Conservation (phyloP, 2,113 vertebrate species). For the Microtus richardsoni region DNA sequence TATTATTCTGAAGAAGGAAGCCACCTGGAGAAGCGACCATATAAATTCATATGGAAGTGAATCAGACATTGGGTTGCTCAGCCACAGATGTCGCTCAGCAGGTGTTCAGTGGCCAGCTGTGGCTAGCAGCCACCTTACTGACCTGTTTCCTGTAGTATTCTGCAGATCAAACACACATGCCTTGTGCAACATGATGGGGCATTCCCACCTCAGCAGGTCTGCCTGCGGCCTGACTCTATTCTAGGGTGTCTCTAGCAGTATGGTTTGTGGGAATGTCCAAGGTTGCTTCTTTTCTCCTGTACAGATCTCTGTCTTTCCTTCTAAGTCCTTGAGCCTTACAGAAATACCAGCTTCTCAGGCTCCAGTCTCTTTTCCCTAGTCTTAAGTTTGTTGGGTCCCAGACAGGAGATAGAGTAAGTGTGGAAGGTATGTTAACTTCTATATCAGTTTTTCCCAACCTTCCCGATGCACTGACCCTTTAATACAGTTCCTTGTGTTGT, state of each 20-base stretch:
- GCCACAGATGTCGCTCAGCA: rapidly evolving
- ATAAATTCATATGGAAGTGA: not conserved
- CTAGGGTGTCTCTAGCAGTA: not conserved
- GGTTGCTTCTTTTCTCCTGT: too few species aligned
- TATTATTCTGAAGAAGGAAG: not conserved
- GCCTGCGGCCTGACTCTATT: not conserved
- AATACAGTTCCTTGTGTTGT: not conserved
- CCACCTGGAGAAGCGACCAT: not conserved
- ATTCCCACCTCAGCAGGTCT: not conserved
- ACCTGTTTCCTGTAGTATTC: rapidly evolving
- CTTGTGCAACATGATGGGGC: rapidly evolving
- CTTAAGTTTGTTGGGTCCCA: not conserved
- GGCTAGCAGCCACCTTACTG: not conserved
- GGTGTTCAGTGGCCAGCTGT: rapidly evolving
- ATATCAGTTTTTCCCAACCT: not conserved
- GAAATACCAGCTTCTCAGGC: rapidly evolving
- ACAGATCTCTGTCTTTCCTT: not conserved
- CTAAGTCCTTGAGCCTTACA: not conserved
- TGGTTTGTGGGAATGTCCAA: not conserved
- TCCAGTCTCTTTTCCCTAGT: not conserved
- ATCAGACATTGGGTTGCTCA: rapidly evolving
- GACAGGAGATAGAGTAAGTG: not conserved
- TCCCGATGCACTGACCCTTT: not conserved
- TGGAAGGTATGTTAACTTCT: not conserved
- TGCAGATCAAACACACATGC: rapidly evolving